These are phyloP conservation scores for Catamblyrhynchus diadema DNA, from an alignment of 2,797 vertebrate genomes.

Conservation along the genomic window DNA sequence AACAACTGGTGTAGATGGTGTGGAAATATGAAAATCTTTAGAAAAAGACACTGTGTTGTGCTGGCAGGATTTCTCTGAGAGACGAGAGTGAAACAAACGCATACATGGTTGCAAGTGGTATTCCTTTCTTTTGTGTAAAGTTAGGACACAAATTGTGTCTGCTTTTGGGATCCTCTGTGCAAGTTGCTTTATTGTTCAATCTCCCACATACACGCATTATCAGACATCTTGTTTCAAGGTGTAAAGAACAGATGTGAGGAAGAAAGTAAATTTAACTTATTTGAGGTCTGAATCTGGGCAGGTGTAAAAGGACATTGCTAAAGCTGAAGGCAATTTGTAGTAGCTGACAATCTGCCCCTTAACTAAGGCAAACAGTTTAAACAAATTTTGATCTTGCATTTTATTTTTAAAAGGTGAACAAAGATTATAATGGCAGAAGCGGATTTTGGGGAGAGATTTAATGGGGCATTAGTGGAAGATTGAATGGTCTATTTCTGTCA, in stretches of 20 bases:
- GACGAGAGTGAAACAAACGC: neutral
- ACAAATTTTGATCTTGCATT: neutral
- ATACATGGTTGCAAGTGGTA: neutral
- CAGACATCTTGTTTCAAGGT: neutral
- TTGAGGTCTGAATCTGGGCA: neutral
- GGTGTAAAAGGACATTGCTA: neutral
- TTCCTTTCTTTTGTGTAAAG: neutral
- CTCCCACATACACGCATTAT: neutral
- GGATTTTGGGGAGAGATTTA: slow-evolving; percentile 1
- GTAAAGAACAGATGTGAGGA: neutral
- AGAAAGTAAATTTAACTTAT: neutral
- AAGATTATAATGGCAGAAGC: neutral
- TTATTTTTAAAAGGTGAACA: neutral
- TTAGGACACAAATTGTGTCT: neutral
- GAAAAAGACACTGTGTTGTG: neutral
- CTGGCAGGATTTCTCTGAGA: neutral
- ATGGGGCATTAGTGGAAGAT: neutral
- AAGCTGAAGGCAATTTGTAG: neutral
- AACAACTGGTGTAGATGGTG: neutral
- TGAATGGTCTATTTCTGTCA: slow-evolving; percentile 40
- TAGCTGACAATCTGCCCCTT: neutral
- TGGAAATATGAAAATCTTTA: neutral
- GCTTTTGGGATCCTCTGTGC: neutral
- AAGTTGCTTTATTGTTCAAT: neutral
- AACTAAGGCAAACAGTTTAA: neutral